Conservation (phyloP, 1,140 invertebrate species). For the Lycorma delicatula region DNA sequence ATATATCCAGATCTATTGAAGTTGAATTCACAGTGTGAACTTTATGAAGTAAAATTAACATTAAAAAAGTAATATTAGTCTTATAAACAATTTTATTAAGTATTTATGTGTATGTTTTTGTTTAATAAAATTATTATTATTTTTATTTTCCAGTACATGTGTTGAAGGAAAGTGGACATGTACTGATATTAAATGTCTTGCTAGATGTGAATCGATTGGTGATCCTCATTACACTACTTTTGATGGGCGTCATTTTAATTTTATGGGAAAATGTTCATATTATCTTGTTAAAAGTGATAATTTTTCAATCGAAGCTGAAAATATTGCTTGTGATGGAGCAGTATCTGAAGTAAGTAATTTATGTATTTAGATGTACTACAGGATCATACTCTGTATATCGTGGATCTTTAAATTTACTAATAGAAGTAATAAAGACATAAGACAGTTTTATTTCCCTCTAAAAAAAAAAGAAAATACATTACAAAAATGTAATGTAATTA, state of each 20-base stretch:
- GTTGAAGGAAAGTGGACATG: constrained; percentile 66
- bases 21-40: too few species aligned
- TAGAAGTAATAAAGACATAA: neutral
- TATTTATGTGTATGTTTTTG: too few species aligned
- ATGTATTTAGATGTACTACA: too few species aligned
- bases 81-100: too few species aligned
- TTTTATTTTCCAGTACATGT: constrained; percentile 47
- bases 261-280: constrained; percentile 84
- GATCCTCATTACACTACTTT: constrained; percentile 89
- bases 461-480: constrained; percentile 3
- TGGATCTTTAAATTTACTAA: neutral
- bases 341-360: constrained; percentile 53
- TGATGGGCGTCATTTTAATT: constrained; percentile 74
- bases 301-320: constrained; percentile 69
- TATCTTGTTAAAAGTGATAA: constrained; percentile 59
- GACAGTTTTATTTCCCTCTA: too few species aligned
- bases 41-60: too few species aligned
- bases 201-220: constrained; percentile 68
- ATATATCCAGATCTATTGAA: too few species aligned
- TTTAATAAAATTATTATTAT: too few species aligned
- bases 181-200: constrained; percentile 59
- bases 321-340: constrained; percentile 66
- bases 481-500: too few species aligned
- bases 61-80: too few species aligned
- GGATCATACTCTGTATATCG: neutral